Evolutionary conservation across 2,797 vertebrate species (phyloP).

Genomic region (Periophthalmus magnuspinnatus): DNA sequence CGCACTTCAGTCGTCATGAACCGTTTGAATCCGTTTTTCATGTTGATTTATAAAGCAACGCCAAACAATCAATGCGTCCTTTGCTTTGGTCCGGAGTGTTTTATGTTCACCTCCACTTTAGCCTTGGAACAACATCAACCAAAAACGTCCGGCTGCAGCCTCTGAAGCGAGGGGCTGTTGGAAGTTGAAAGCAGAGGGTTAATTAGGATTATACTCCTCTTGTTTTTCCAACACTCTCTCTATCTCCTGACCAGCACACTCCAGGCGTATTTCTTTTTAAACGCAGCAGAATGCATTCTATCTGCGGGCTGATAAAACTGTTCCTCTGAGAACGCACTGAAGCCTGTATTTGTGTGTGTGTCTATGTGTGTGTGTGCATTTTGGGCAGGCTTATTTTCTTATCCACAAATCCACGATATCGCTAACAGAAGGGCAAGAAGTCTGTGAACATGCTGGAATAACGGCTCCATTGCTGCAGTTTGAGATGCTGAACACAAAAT

Average conservation of each 20-base stretch:
- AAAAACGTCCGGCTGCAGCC: conserved; percentile 1
- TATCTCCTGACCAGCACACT: conserved; percentile 21
- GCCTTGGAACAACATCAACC: conserved; percentile 13
- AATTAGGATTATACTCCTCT: conserved; percentile 35
- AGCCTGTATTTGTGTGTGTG: conserved; percentile 16
- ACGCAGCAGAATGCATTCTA: conserved; percentile 53
- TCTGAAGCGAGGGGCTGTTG: conserved; percentile 14
- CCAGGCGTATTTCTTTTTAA: conserved; percentile 47
- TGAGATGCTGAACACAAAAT: not conserved
- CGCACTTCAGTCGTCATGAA: not conserved
- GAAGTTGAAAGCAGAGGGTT: conserved; percentile 23
- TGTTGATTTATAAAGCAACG: not conserved
- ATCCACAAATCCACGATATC: conserved; percentile 53
- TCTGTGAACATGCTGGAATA: conserved; percentile 35
- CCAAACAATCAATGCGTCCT: not conserved
- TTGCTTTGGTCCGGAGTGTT: not conserved
- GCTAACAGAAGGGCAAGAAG: conserved; percentile 35
- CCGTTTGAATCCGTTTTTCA: not conserved
- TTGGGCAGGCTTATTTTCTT: conserved; percentile 28
- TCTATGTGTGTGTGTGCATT: not conserved
- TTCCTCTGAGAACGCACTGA: conserved; percentile 40
- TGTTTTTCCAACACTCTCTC: conserved; percentile 20
- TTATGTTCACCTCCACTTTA: conserved; percentile 1
- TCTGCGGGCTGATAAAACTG: conserved; percentile 63
- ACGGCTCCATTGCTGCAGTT: not conserved